Evolutionary conservation across 2,797 vertebrate genomes (phyloP).

Genomic region (Diglossa cyanea): DNA sequence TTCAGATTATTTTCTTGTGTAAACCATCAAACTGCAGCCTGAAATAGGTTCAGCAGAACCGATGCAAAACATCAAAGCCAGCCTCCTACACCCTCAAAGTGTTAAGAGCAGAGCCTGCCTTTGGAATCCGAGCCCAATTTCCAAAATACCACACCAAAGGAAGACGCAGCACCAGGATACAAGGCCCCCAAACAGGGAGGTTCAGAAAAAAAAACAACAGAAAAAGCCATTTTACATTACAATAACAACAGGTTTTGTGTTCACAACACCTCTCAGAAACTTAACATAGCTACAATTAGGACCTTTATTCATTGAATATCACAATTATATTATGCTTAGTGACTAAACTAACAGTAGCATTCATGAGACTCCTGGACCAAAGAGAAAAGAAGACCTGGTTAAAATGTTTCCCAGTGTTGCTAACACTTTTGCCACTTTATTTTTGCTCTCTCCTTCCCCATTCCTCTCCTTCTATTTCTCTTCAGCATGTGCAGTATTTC

Average conservation of each 20-base stretch:
- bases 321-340: neutral
- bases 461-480: neutral
- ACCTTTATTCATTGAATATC: neutral
- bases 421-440: neutral
- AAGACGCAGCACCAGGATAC: neutral
- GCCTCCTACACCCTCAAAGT: slow-evolving; percentile 48
- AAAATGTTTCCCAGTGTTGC: neutral
- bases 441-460: neutral
- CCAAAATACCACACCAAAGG: slow-evolving; percentile 1
- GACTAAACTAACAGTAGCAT: neutral
- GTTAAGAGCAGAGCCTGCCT: slow-evolving; percentile 29
- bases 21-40: slow-evolving; percentile 29
- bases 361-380: neutral
- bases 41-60: slow-evolving; percentile 57
- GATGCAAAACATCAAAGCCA: slow-evolving; percentile 50
- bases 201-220: neutral
- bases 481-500: neutral
- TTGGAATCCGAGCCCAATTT: neutral
- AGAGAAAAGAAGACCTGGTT: neutral
- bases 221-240: neutral
- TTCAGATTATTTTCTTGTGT: slow-evolving; percentile 29
- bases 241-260: neutral
- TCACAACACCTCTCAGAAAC: neutral
- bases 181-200: neutral
- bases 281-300: neutral